These are phyloP conservation scores for Echinarachnius parma DNA, from an alignment of 53 echinoderm and acorn worm genomes.

Conservation along the genomic window DNA sequence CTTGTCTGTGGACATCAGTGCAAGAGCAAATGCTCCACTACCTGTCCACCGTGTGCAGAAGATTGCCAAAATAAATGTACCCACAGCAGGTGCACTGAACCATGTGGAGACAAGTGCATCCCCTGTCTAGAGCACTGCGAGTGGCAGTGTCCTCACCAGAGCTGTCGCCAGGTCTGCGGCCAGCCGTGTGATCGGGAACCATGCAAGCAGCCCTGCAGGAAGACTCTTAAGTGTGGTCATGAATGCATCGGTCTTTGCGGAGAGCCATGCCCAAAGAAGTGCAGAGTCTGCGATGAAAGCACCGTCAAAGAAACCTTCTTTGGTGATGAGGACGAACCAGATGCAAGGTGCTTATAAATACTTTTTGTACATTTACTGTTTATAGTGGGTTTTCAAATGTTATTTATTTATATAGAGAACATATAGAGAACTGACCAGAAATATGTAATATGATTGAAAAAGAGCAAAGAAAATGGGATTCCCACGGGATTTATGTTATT, in stretches of 20 bases:
- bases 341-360: slow-evolving; percentile 48
- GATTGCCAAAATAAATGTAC: slow-evolving; percentile 71
- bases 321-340: slow-evolving; percentile 59
- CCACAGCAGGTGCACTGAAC: slow-evolving; percentile 68
- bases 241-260: slow-evolving; percentile 80
- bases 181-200: slow-evolving; percentile 64
- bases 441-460: too few relatives aligned
- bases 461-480: too few relatives aligned
- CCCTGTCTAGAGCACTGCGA: slow-evolving; percentile 78
- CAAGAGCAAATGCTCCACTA: slow-evolving; percentile 55
- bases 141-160: slow-evolving; percentile 74
- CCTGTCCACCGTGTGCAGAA: slow-evolving; percentile 81
- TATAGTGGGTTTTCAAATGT: too few relatives aligned
- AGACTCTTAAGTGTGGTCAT: slow-evolving; percentile 53
- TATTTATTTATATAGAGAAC: too few relatives aligned
- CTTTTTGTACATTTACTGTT: background rate
- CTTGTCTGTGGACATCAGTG: slow-evolving; percentile 88
- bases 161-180: slow-evolving; percentile 57
- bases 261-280: slow-evolving; percentile 73
- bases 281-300: slow-evolving; percentile 56
- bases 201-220: slow-evolving; percentile 74
- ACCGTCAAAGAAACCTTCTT: slow-evolving; percentile 64
- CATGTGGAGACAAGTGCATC: slow-evolving; percentile 65
- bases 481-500: too few relatives aligned
- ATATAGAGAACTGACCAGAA: too few relatives aligned